These are phyloP conservation scores for Campoletis raptor DNA, from an alignment of 2,888 invertebrate genomes.

Conservation along the genomic window DNA sequence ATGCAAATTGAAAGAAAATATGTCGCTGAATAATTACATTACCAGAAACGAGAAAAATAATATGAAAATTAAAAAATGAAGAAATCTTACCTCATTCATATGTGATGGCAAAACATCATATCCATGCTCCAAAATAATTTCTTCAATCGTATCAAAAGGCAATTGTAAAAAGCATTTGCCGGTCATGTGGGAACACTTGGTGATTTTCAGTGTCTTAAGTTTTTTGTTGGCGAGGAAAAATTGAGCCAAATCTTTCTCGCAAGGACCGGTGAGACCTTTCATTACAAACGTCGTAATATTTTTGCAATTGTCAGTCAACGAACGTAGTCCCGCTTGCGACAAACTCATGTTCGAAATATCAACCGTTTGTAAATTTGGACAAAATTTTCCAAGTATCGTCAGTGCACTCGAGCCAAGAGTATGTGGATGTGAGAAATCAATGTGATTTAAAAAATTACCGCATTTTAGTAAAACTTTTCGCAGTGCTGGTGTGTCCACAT, in stretches of 20 bases:
- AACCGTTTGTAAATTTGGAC: constrained; percentile 86
- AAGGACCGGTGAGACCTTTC: constrained; percentile 84
- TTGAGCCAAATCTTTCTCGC: constrained; percentile 79
- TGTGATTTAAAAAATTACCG: constrained; percentile 85
- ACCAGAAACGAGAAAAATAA: not conserved
- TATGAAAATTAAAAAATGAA: not conserved
- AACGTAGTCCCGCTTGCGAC: constrained; percentile 85
- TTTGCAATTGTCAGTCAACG: constrained; percentile 86
- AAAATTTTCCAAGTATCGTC: constrained; percentile 87
- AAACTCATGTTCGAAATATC: constrained; percentile 86
- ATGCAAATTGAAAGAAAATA: too few species aligned
- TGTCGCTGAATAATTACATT: not conserved
- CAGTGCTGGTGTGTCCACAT: constrained; percentile 78
- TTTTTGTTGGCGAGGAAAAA: constrained; percentile 79
- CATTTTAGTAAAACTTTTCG: constrained; percentile 86
- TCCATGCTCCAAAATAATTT: constrained; percentile 77
- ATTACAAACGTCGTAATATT: constrained; percentile 85
- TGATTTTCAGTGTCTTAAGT: constrained; percentile 76
- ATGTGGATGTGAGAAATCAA: constrained; percentile 86
- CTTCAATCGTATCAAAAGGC: constrained; percentile 78
- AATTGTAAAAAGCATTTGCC: constrained; percentile 79
- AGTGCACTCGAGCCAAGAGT: constrained; percentile 86
- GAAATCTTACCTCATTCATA: constrained; percentile 75
- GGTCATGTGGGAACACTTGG: constrained; percentile 70
- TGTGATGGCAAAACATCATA: constrained; percentile 70